Conservation (phyloP, 2,113 vertebrate genomes). For the Chaenogobius annularis region DNA sequence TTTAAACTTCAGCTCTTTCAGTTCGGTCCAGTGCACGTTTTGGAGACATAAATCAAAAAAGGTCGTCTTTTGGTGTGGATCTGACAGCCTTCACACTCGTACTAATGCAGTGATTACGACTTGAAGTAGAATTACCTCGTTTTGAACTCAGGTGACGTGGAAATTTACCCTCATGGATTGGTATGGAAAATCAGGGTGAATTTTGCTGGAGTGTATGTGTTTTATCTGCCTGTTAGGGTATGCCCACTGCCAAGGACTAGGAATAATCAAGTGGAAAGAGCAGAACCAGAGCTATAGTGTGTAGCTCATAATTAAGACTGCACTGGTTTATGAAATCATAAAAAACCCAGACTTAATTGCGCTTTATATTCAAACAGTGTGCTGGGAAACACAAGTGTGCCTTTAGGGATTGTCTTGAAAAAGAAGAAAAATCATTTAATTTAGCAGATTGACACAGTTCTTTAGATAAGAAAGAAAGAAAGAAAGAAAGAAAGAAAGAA, state of each 20-base stretch:
- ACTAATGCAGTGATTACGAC: constrained; percentile 12
- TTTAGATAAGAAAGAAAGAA: too few species aligned
- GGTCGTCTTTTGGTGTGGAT: constrained; percentile 5
- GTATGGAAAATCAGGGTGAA: constrained; percentile 30
- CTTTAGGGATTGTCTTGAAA: too few species aligned
- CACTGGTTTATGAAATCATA: too few species aligned
- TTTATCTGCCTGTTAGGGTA: neutral
- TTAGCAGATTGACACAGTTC: too few species aligned
- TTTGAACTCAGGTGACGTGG: constrained; percentile 1
- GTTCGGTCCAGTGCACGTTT: constrained; percentile 2
- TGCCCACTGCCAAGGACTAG: constrained; percentile 5
- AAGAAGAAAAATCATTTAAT: too few species aligned
- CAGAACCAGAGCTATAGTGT: constrained; percentile 19
- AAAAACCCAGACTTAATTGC: too few species aligned
- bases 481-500: too few species aligned
- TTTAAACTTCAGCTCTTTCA: too few species aligned
- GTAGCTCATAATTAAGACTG: constrained; percentile 4
- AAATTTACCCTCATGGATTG: neutral
- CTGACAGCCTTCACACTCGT: constrained; percentile 24
- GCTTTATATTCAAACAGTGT: too few species aligned
- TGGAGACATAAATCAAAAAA: constrained; percentile 21
- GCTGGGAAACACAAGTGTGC: too few species aligned
- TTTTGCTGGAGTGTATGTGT: constrained; percentile 5
- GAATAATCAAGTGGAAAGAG: neutral
- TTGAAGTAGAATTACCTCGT: neutral